Conservation (phyloP, 2,113 vertebrate species). For the Physeter macrocephalus region DNA sequence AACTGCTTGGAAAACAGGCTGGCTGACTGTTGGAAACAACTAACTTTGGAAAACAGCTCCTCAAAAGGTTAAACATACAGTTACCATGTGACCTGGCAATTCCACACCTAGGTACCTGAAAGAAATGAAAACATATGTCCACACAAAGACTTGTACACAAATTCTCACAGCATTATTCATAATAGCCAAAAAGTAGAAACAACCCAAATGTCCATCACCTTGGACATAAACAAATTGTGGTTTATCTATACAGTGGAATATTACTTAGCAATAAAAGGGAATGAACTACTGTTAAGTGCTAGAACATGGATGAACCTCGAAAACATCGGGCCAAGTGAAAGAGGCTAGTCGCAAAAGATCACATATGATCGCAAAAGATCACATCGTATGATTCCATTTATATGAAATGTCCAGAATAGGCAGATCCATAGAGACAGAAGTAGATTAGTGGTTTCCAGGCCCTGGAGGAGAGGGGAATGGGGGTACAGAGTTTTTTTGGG, state of each 20-base stretch:
- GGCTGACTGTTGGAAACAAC: background rate
- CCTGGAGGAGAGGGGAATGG: accelerated
- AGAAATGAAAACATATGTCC: background rate
- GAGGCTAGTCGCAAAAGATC: background rate
- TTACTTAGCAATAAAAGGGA: background rate
- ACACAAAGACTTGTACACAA: background rate
- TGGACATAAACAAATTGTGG: background rate
- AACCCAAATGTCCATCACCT: background rate
- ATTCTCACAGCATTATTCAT: background rate
- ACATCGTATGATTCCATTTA: background rate
- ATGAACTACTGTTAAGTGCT: background rate
- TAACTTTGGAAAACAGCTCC: background rate
- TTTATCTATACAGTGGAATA: no score
- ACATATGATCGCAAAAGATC: background rate
- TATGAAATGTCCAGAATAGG: background rate
- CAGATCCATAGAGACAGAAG: background rate
- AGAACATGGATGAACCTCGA: background rate
- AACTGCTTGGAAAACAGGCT: background rate
- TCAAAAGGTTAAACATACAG: background rate
- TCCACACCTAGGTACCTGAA: background rate
- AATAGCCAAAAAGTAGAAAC: background rate
- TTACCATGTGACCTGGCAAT: background rate
- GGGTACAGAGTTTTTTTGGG: background rate
- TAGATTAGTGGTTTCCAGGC: background rate
- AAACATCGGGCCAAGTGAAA: background rate